Evolutionary conservation across 2,888 invertebrate genomes (phyloP).

Genomic region (Athalia rosae): DNA sequence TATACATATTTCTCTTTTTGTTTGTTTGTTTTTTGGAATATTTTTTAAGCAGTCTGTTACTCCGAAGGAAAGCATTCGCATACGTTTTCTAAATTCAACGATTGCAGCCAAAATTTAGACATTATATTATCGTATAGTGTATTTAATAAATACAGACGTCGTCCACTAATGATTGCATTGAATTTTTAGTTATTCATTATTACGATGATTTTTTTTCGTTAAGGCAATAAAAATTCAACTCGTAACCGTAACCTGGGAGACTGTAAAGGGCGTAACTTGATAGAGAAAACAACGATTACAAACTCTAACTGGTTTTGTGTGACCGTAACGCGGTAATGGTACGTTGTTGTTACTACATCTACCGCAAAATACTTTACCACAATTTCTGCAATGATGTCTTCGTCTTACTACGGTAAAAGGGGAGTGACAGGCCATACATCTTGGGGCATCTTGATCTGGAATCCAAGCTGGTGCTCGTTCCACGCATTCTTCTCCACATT

Average conservation of each 20-base stretch:
- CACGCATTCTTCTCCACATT: constrained; percentile 70
- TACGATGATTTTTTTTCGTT: background rate
- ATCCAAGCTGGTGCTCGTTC: constrained; percentile 91
- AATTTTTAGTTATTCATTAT: background rate
- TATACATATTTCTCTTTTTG: background rate
- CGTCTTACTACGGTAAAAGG: constrained; percentile 96
- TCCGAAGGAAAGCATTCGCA: background rate
- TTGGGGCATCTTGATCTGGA: constrained; percentile 92
- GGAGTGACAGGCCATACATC: constrained; percentile 94
- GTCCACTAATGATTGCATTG: constrained; percentile 32
- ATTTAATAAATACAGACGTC: background rate
- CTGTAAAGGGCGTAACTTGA: constrained; percentile 80
- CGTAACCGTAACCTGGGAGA: constrained; percentile 66
- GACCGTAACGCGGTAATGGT: constrained; percentile 94
- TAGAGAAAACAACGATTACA: constrained; percentile 92
- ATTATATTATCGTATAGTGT: background rate
- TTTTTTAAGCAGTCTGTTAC: constrained; percentile 38
- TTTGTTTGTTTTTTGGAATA: constrained; percentile 24
- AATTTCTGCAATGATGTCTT: constrained; percentile 97
- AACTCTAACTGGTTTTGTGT: constrained; percentile 93
- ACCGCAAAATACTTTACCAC: constrained; percentile 97
- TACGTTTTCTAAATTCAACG: background rate
- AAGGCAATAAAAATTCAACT: constrained; percentile 63
- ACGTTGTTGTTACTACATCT: constrained; percentile 95
- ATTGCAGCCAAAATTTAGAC: background rate